Evolutionary conservation across 2,797 vertebrate genomes (phyloP).

Genomic region (Menidia menidia): DNA sequence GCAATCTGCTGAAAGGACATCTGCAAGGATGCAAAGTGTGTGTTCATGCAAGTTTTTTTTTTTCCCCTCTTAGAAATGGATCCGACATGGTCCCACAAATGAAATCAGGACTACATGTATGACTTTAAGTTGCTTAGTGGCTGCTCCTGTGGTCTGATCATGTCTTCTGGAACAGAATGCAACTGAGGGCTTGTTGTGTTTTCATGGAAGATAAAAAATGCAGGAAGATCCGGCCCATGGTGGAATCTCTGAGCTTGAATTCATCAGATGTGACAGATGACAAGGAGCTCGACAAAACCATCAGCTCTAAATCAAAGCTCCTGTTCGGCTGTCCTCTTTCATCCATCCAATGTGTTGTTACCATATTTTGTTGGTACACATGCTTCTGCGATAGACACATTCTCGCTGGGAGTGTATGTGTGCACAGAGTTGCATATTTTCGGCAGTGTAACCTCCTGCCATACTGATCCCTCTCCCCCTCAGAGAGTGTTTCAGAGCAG

Average conservation of each 20-base stretch:
- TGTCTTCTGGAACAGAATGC: constrained; percentile 22
- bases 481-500: constrained; percentile 52
- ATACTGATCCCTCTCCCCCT: constrained; percentile 30
- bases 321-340: constrained; percentile 34
- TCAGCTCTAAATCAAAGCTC: constrained; percentile 45
- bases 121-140: constrained; percentile 24
- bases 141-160: constrained; percentile 6
- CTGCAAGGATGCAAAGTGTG: not conserved
- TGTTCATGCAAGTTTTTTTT: not conserved
- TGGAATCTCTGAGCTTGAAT: constrained; percentile 23
- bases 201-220: constrained; percentile 40
- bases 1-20: constrained; percentile 5
- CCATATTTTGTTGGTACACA: constrained; percentile 11
- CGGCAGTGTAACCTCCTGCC: constrained; percentile 39
- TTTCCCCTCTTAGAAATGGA: constrained; percentile 2
- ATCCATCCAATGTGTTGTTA: constrained; percentile 25
- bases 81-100: constrained; percentile 1
- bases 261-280: constrained; percentile 55
- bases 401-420: constrained; percentile 38
- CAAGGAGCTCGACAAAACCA: constrained; percentile 41
- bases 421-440: constrained; percentile 58
- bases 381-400: constrained; percentile 30
- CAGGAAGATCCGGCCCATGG: constrained; percentile 12
- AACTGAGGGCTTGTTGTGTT: constrained; percentile 24
- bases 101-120: constrained; percentile 14